Evolutionary conservation across 2,888 invertebrate species (phyloP).

Genomic region (Orgyia antiqua): DNA sequence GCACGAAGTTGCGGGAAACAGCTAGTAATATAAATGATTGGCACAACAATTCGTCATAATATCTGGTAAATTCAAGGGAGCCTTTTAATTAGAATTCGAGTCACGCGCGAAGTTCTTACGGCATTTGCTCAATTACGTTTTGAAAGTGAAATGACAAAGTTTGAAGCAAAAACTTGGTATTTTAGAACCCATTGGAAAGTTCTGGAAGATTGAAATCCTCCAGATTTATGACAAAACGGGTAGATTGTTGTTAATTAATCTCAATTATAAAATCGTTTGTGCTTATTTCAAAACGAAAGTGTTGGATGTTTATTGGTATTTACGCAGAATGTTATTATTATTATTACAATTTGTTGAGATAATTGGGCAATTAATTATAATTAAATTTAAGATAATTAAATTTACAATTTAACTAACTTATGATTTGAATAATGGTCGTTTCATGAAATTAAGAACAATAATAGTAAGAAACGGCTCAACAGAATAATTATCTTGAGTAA

Average conservation of each 20-base stretch:
- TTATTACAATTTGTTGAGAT: neutral
- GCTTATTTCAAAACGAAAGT: conserved; percentile 14
- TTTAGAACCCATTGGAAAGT: conserved; percentile 24
- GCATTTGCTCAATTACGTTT: conserved; percentile 23
- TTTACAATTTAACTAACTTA: too few relatives aligned
- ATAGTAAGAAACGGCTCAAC: too few relatives aligned
- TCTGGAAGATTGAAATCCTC: conserved; percentile 23
- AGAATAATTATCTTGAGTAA: too few relatives aligned
- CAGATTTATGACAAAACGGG: conserved; percentile 12
- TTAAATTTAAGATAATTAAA: too few relatives aligned
- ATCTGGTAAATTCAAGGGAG: neutral
- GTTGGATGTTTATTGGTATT: conserved; percentile 9
- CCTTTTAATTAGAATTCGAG: conserved; percentile 18
- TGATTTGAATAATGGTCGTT: neutral
- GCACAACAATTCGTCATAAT: neutral
- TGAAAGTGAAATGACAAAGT: conserved; percentile 24
- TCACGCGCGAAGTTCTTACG: conserved; percentile 23
- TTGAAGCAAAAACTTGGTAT: conserved; percentile 22
- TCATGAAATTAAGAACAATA: too few relatives aligned
- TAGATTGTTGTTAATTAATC: conserved; percentile 24
- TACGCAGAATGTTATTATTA: neutral
- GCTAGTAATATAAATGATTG: neutral
- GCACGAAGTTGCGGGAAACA: too few relatives aligned
- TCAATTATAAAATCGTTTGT: conserved; percentile 22
- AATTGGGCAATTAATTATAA: too few relatives aligned